Evolutionary conservation across 2,888 invertebrate genomes (phyloP).

Genomic region (Allygus modestus): DNA sequence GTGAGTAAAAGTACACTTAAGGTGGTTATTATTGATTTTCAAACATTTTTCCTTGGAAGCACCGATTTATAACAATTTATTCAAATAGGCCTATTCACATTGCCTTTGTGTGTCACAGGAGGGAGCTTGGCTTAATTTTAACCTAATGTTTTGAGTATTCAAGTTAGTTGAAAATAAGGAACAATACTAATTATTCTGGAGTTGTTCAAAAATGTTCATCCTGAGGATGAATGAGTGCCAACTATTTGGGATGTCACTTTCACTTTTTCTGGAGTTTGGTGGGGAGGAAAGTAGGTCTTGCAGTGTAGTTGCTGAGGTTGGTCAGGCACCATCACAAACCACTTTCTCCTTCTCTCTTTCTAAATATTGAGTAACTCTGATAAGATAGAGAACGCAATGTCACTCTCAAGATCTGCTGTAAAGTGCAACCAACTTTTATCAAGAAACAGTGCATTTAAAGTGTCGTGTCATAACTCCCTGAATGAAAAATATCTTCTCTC

Average conservation of each 20-base stretch:
- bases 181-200: background rate
- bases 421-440: slow-evolving; percentile 39
- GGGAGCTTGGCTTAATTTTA: no score
- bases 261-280: slow-evolving; percentile 23
- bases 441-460: slow-evolving; percentile 32
- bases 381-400: slow-evolving; percentile 51
- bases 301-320: background rate
- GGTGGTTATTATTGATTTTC: no score
- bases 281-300: slow-evolving; percentile 53
- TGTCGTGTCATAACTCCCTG: background rate
- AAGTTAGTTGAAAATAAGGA: no score
- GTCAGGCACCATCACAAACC: slow-evolving; percentile 47
- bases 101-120: no score
- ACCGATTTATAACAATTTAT: no score
- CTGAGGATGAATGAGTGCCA: background rate
- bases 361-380: slow-evolving; percentile 52
- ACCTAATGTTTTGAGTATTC: no score
- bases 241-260: slow-evolving; percentile 35
- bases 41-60: no score
- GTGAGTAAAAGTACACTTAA: no score
- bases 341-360: slow-evolving; percentile 70
- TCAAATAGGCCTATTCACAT: no score
- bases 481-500: slow-evolving; percentile 5
- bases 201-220: no score
- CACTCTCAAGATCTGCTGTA: slow-evolving; percentile 44